Base-by-base conservation (phyloP, 2,113 vertebrate species). In the Podocnemis expansa region DNA sequence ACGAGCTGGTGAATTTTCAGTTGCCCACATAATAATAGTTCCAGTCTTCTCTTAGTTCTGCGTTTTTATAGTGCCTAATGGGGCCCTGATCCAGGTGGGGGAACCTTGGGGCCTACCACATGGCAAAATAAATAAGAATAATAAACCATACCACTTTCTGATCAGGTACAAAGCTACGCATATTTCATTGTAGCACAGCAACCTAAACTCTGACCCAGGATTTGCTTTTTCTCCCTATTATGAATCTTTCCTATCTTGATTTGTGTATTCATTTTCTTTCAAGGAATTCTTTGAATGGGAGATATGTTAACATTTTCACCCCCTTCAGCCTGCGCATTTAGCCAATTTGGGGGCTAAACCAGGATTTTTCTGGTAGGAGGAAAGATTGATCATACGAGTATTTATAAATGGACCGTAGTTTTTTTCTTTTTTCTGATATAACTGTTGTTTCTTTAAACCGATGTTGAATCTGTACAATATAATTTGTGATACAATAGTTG, bases 401-500 rank as follows among this genome's bases (percentile, higher is more conserved):
- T 93, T 96, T 96, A 85, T 94, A 96, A 90, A 93, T 95, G 95
- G 90, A 80, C 92, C 82, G 54, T 81, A 76, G 85, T 89, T 6
- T 19, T n/a, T 90, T 95, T 94, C 94, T 89, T 96, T 95, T 94
- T 95, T 89, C 93, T 91, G 31, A 67, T 17, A 6, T 67, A 76
- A 79, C 89, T 88, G 95, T 86, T 0, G 5, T 87, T 92, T 90
- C 84, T 25, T 55, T 67, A 70, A 89, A 89, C 95, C 56, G 84
- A 95, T 10, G 94, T 94, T 2, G 87, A 92, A 85, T 0, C 76
- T 95, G 96, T 83, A 67, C 78, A 84, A 93, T 93, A 89, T 95
- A 95, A 96, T 95, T 95, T 94, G 95, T 92, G 95, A 94, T 89
- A 94, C 95, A 95, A 95, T 93, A 86, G 91, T 89, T n/a, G 94